Conservation (phyloP, 2,797 vertebrate genomes). For the Oreochromis grahami region DNA sequence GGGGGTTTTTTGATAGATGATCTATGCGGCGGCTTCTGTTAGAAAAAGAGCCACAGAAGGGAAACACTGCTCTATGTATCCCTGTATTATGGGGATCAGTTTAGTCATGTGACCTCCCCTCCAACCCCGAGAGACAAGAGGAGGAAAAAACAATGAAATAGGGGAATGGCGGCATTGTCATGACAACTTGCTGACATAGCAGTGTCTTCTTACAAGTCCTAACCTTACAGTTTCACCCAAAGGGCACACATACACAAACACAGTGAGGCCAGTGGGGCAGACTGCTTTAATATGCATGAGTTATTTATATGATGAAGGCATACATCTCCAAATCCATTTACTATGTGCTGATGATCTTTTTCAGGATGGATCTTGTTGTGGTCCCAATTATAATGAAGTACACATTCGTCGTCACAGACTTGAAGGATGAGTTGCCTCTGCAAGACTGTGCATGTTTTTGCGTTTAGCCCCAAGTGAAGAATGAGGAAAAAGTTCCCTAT, state of each 20-base stretch:
- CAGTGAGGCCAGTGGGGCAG: neutral
- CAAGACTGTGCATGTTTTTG: neutral
- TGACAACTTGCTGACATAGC: constrained; percentile 74
- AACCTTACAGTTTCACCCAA: constrained; percentile 66
- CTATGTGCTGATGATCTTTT: neutral
- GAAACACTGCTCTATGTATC: constrained; percentile 9
- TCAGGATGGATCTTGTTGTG: neutral
- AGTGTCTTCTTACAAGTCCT: constrained; percentile 76
- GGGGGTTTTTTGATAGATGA: constrained; percentile 21
- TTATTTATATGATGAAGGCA: neutral
- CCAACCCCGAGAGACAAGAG: constrained; percentile 33
- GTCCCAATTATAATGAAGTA: neutral
- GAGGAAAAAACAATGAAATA: constrained; percentile 62
- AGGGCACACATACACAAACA: constrained; percentile 16
- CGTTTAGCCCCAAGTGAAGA: neutral
- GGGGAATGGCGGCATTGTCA: constrained; percentile 66
- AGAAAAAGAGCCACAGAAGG: constrained; percentile 7
- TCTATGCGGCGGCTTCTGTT: constrained; percentile 21
- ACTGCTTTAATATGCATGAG: constrained; percentile 14
- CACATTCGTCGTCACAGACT: neutral
- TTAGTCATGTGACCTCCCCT: constrained; percentile 62
- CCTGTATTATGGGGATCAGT: constrained; percentile 54
- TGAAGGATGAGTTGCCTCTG: neutral
- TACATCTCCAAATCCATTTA: neutral
- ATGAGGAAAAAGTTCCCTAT: neutral